Evolutionary conservation across 2,888 invertebrate genomes (phyloP), one percentile per base, ranked within the genome.

Genomic region (Aleiodes leptofemur): DNA sequence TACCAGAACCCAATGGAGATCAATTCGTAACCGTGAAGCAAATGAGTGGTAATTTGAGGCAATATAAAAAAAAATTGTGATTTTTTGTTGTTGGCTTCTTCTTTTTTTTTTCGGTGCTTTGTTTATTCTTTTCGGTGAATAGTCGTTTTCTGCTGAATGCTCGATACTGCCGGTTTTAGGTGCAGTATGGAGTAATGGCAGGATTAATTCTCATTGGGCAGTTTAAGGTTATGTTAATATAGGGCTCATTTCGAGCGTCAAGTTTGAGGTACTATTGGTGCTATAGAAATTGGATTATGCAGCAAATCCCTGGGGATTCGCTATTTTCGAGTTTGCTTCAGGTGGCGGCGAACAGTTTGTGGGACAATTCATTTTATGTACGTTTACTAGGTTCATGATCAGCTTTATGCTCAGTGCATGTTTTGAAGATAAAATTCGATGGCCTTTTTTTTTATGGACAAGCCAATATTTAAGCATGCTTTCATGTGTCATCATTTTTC

Each of bases 281-380:
- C 38, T 16, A 34, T 61, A 31, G 61, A 61, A 61, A 13, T 13
- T 38, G 34, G 61, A 16, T 34, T 38, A 61, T 34, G 31, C 61
- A 82, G 84, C 83, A 84, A 83, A 83, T 80, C 77, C 66, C 29
- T 29, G n/a, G 43, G 79, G 78, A 72, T 76, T 69, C 53, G 38
- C 74, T 73, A 74, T 72, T 64, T 8, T 55, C 57, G 56, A 70
- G 29, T 50, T 72, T 70, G 68, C 77, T 75, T 69, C 73, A 50
- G 72, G 59, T 23, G 71, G 77, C 80, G 23, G 23, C 80, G 81
- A 56, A 66, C 79, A 78, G 83, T 88, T 88, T 88, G 87, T 85
- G 84, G 85, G 85, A 83, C 87, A 86, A 87, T 88, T 87, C 85
- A 85, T 87, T 88, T 87, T 86, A 87, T 85, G 85, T 82, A 83